Evolutionary conservation across 2,888 invertebrate species (phyloP), one percentile per base, ranked within the genome.

Genomic region (Mechanitis messenoides): DNA sequence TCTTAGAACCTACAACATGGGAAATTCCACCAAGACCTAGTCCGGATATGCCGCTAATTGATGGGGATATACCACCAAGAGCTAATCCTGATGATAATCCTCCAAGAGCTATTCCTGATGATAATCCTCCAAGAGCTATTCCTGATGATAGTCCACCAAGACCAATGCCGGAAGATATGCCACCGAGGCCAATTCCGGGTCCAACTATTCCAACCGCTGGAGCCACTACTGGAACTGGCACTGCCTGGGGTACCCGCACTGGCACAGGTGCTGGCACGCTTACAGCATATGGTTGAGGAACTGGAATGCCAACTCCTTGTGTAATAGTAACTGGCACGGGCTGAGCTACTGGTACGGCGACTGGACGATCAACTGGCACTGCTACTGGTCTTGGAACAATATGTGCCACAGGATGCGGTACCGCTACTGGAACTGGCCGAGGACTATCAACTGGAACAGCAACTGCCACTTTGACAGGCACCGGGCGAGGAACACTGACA

Each of bases 311-410:
- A 0, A 92, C 85, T 1, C 87, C 87, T 70, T 91, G 91, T 1
- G 90, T 91, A 0, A 91, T 76, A 1, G 87, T 82, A 0, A 91
- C 87, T 0, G 91, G 90, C 2, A 91, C 86, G 0, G 91, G 91
- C 59, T 91, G 91, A 11, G 92, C 84, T 0, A 92, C 85, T 0
- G 90, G 87, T 38, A 91, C 91, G 3, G 92, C 90, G 61, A 90
- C 90, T 1, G 92, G 92, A 63, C 92, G 83, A 55, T 92, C 91
- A 0, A 92, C 82, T 2, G 90, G 85, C 1, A 91, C 83, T 0
- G 90, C 87, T 0, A 87, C 70, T 0, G 91, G 88, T 53, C 91
- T 73, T 1, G 83, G 81, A 7, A 91, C 81, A 2, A 83, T 71
- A 31, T 86, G 82, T 0, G 90, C 75, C 11, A 91, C 80, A 4